Evolutionary conservation across 1,140 invertebrate species (phyloP).

Genomic region (Drosophila parvula): DNA sequence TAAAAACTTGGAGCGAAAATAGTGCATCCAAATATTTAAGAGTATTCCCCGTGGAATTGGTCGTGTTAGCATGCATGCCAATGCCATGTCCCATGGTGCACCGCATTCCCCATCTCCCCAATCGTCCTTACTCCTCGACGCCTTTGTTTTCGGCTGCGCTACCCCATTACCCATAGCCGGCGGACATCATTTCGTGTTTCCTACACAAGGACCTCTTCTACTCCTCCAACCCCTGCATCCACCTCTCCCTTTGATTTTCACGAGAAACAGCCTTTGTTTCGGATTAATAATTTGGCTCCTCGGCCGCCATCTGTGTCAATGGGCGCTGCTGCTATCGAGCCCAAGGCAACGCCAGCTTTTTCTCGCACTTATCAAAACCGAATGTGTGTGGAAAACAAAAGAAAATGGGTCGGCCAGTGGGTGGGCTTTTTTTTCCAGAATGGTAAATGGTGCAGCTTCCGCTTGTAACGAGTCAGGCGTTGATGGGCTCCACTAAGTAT

Average conservation of each 20-base stretch:
- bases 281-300: conserved; percentile 64
- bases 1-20: no score
- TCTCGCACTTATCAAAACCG: conserved; percentile 59
- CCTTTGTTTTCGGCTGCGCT: conserved; percentile 22
- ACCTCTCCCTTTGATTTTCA: conserved; percentile 10
- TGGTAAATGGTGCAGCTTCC: conserved; percentile 41
- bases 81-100: conserved; percentile 13
- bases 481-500: conserved; percentile 5
- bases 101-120: neutral
- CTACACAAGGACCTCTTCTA: conserved; percentile 11
- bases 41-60: conserved; percentile 1
- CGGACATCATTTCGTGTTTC: conserved; percentile 46
- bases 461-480: conserved; percentile 14
- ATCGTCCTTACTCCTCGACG: conserved; percentile 19
- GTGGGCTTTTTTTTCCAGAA: neutral
- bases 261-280: conserved; percentile 59
- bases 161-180: conserved; percentile 66
- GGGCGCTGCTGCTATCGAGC: conserved; percentile 48
- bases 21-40: neutral
- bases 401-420: conserved; percentile 7
- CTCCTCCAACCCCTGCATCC: neutral
- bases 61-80: neutral
- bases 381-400: conserved; percentile 27
- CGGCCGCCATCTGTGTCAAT: conserved; percentile 71
- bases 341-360: conserved; percentile 69